phyloP scores from a whole-genome alignment of 2,888 invertebrate species.

The Spisula subtruncata region DNA sequence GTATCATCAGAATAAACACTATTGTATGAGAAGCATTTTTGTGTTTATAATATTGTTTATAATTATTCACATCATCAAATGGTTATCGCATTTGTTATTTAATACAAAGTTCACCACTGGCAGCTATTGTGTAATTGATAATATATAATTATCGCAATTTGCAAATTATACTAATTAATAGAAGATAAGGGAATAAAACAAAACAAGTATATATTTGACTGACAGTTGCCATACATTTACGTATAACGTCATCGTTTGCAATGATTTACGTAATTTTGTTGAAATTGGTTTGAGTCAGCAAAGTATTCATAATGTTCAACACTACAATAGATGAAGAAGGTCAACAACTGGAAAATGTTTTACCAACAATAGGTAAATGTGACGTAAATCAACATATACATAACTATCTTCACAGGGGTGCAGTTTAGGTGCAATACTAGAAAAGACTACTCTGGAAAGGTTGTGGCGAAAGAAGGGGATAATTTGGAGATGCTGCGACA shows the following conservation, averaged over 20 bases:
- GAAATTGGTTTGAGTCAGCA: no score
- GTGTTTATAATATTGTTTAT: neutral
- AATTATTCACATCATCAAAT: neutral
- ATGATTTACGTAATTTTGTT: no score
- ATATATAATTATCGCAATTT: neutral
- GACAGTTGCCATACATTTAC: neutral
- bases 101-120: neutral
- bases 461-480: no score
- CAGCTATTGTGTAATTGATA: neutral
- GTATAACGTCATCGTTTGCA: neutral
- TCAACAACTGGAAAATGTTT: no score
- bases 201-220: neutral
- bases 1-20: neutral
- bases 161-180: slow-evolving; percentile 14
- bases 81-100: neutral
- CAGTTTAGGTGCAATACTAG: no score
- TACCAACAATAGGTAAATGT: no score
- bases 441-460: no score
- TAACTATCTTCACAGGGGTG: no score
- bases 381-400: no score
- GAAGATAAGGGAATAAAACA: neutral
- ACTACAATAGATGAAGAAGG: no score
- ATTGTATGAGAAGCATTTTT: neutral
- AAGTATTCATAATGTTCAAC: no score
- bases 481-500: no score